Conservation (phyloP, 1,140 invertebrate species). For the Arion vulgaris region DNA sequence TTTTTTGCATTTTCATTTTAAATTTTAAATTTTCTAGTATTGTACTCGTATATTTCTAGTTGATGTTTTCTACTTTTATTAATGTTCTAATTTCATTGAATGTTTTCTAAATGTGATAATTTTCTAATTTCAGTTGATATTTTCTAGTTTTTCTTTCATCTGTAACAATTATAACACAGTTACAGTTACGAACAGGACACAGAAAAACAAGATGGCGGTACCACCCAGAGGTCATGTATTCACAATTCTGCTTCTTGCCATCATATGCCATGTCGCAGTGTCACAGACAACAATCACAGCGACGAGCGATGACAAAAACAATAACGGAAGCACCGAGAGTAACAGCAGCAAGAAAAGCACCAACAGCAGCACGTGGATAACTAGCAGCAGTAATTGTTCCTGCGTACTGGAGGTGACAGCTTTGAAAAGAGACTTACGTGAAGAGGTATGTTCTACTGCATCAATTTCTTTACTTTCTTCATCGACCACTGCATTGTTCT, state of each 20-base stretch:
- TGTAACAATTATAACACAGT: too few relatives aligned
- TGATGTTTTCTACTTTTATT: too few relatives aligned
- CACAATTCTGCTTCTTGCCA: background rate
- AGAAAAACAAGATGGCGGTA: background rate
- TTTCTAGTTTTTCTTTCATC: too few relatives aligned
- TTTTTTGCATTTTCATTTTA: too few relatives aligned
- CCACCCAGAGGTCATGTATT: background rate
- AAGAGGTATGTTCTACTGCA: slow-evolving; percentile 27
- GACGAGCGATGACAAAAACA: background rate
- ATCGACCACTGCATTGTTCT: too few relatives aligned
- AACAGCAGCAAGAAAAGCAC: background rate
- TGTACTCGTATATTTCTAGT: too few relatives aligned
- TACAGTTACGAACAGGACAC: too few relatives aligned
- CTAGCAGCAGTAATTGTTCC: slow-evolving; percentile 42
- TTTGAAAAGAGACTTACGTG: slow-evolving; percentile 40
- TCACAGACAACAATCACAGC: background rate
- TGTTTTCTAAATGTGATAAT: too few relatives aligned
- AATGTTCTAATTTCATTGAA: too few relatives aligned
- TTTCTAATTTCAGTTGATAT: too few relatives aligned
- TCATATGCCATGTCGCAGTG: background rate
- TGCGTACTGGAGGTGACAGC: slow-evolving; percentile 39
- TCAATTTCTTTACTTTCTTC: too few relatives aligned
- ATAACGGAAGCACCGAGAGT: background rate
- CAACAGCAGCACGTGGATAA: slow-evolving; percentile 25
- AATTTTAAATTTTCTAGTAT: too few relatives aligned